Evolutionary conservation across 2,113 vertebrate genomes (phyloP).

Genomic region (Alexandromys fortis): DNA sequence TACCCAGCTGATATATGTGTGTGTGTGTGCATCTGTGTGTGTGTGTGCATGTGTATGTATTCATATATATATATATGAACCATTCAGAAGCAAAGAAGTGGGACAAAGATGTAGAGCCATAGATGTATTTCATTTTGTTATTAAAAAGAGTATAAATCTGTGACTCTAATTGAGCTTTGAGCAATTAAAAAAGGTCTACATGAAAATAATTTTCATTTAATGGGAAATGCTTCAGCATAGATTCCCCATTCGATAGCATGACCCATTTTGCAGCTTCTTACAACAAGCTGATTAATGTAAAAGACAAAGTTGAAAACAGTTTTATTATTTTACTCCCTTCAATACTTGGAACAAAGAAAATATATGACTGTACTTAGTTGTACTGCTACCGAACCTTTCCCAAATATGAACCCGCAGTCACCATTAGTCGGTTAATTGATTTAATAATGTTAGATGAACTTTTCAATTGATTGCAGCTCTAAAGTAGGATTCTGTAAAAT

Average conservation of each 20-base stretch:
- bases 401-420: slow-evolving; percentile 56
- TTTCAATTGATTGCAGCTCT: slow-evolving; percentile 11
- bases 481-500: slow-evolving; percentile 55
- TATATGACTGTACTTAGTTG: slow-evolving; percentile 48
- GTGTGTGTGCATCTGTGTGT: accelerated
- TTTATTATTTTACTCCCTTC: slow-evolving; percentile 62
- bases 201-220: slow-evolving; percentile 68
- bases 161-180: slow-evolving; percentile 13
- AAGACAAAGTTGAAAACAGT: slow-evolving; percentile 59
- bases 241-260: slow-evolving; percentile 36
- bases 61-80: not conserved
- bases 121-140: slow-evolving; percentile 12
- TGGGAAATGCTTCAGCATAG: slow-evolving; percentile 51
- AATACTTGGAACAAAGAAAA: slow-evolving; percentile 61
- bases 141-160: slow-evolving; percentile 27
- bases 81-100: not conserved
- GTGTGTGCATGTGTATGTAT: too few relatives aligned
- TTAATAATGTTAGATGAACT: slow-evolving; percentile 37
- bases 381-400: slow-evolving; percentile 31
- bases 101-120: not conserved
- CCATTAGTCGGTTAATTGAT: slow-evolving; percentile 55
- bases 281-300: slow-evolving; percentile 41
- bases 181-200: slow-evolving; percentile 54
- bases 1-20: not conserved
- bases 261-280: slow-evolving; percentile 34